Evolutionary conservation across 1,140 invertebrate species (phyloP), one percentile per base, ranked within the genome.

Genomic region (Drosophila dunni): DNA sequence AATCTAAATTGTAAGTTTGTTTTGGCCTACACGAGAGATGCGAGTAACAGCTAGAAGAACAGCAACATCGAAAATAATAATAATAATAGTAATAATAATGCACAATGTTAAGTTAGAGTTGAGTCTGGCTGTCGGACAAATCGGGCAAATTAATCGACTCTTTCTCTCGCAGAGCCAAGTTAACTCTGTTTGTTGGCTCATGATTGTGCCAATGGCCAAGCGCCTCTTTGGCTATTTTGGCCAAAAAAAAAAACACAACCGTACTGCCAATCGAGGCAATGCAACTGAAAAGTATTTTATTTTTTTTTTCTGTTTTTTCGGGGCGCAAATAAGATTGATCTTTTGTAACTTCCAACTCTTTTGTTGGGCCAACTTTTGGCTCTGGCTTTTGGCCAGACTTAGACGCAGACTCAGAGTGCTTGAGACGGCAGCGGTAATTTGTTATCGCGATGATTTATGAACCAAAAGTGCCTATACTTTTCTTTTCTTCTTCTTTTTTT

Each of bases 1-100:
- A 90, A 90, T 90, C 88, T 90, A 90, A 90, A 91, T 90, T 90
- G 88, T 84, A 90, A 90, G 88, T 90, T 90, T 90, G 88, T 90
- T 90, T 90, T 53, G 78, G 88, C 77, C 63, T 42, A 64, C 66
- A 70, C 66, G 71, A 68, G 66, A 46, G 58, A 50, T 68, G 69
- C 48, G 58, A 38, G 38, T 51, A 42, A 44, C 48, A 58, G 50
- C 42, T 62, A 53, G 46, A 69, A 57, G 64, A 73, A 80, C 61
- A 77, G 76, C 64, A 83, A 77, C 53, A 78, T 17, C 38, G 1
- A 62, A 29, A 44, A 45, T n/a, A 53, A 34, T 48, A 53, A 20
- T 46, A 77, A 17, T 40, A 64, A 53, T 74, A 74, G 74, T 69
- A 72, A 74, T 75, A 78, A 75, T 75, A 75, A 75, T 78, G 70